Conservation (phyloP, 2,888 invertebrate species). For the Ochropleura leucogaster region DNA sequence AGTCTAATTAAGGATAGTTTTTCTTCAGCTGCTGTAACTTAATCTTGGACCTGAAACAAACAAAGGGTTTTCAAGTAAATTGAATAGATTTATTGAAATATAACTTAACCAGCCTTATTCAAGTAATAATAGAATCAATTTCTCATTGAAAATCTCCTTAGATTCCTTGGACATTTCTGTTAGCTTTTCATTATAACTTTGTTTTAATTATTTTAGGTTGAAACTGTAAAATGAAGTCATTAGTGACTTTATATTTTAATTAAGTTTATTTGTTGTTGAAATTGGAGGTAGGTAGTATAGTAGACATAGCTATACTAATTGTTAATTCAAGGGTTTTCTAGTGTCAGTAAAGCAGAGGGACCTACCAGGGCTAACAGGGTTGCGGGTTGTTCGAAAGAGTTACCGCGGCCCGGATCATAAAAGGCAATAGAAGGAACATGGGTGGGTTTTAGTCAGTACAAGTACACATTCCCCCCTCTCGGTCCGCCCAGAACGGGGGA, state of each 20-base stretch:
- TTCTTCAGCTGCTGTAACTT: slow-evolving; percentile 1
- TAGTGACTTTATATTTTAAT: slow-evolving; percentile 16
- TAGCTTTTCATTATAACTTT: slow-evolving; percentile 48
- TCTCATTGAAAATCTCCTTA: slow-evolving; percentile 57
- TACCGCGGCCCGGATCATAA: no score
- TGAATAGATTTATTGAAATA: slow-evolving; percentile 67
- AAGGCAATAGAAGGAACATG: no score
- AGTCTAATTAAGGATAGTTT: not conserved
- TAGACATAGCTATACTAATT: no score
- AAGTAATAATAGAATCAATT: slow-evolving; percentile 68
- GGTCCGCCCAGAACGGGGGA: no score
- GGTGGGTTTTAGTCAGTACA: no score
- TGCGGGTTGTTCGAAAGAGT: no score
- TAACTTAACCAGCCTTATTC: slow-evolving; percentile 66
- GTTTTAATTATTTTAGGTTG: slow-evolving; percentile 19
- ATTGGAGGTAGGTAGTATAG: slow-evolving; percentile 3
- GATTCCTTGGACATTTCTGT: slow-evolving; percentile 32
- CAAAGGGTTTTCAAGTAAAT: slow-evolving; percentile 59
- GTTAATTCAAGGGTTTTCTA: no score
- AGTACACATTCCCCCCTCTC: no score
- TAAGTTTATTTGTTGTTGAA: slow-evolving; percentile 5
- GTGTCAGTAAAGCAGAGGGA: no score
- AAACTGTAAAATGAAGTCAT: slow-evolving; percentile 23
- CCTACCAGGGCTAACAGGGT: no score
- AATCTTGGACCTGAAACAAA: slow-evolving; percentile 46